phyloP scores from a whole-genome alignment of 2,888 invertebrate genomes.

The Cylloceria caligata region DNA sequence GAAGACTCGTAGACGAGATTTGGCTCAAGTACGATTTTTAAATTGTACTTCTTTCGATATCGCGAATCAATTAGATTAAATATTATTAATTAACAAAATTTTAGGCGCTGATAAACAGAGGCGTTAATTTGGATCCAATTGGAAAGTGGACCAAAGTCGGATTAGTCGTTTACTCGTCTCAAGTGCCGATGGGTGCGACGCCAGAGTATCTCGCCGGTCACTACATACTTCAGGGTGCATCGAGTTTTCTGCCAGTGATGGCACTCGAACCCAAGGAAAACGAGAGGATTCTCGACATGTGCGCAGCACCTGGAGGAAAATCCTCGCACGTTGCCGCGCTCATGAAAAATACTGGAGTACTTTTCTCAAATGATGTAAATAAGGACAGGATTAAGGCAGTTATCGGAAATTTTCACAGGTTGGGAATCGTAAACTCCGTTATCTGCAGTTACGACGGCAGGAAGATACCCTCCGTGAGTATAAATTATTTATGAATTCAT shows the following conservation, averaged over 20 bases:
- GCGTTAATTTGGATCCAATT: constrained; percentile 98
- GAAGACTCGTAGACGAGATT: constrained; percentile 95
- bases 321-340: constrained; percentile 98
- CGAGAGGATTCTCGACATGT: constrained; percentile 98
- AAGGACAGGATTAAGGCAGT: constrained; percentile 95
- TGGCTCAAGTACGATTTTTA: constrained; percentile 89
- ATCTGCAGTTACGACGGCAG: constrained; percentile 96
- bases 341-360: constrained; percentile 98
- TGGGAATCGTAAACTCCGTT: constrained; percentile 97
- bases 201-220: constrained; percentile 99
- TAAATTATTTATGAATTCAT: background rate
- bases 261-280: constrained; percentile 98
- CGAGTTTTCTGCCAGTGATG: constrained; percentile 99
- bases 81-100: constrained; percentile 22
- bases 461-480: constrained; percentile 89
- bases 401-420: constrained; percentile 97
- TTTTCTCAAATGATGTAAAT: constrained; percentile 98
- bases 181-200: constrained; percentile 98
- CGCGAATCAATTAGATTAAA: background rate
- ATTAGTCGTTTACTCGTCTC: constrained; percentile 97
- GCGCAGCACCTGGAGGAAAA: constrained; percentile 99
- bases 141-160: constrained; percentile 99
- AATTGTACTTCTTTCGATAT: background rate
- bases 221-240: constrained; percentile 98
- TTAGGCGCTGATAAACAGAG: constrained; percentile 95